These are phyloP conservation scores for Macaria liturata DNA, from an alignment of 2,888 invertebrate species.

Conservation along the genomic window DNA sequence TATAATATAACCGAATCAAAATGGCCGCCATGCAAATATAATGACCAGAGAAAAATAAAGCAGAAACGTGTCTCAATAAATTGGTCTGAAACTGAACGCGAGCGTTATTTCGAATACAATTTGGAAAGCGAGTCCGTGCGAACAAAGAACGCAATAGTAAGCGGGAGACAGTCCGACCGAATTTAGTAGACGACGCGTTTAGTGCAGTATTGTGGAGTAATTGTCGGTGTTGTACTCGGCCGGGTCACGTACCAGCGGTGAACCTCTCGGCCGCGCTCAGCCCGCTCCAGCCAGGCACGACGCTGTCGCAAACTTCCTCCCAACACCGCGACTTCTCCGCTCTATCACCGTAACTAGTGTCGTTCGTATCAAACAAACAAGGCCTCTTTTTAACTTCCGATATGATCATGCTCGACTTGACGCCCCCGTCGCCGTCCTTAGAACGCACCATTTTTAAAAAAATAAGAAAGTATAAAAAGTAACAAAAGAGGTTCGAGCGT, in stretches of 20 bases:
- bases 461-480: background rate
- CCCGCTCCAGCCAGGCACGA: conserved; percentile 71
- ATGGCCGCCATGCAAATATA: conserved; percentile 44
- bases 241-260: conserved; percentile 71
- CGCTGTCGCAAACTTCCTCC: conserved; percentile 75
- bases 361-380: conserved; percentile 72
- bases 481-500: conserved; percentile 1
- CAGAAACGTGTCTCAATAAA: conserved; percentile 48
- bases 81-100: conserved; percentile 31
- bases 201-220: conserved; percentile 33
- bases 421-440: conserved; percentile 69
- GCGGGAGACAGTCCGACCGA: conserved; percentile 63
- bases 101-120: conserved; percentile 65
- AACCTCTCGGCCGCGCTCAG: conserved; percentile 68
- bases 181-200: conserved; percentile 33
- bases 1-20: conserved; percentile 40
- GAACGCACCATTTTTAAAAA: conserved; percentile 61
- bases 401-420: conserved; percentile 70
- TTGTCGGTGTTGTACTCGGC: conserved; percentile 49
- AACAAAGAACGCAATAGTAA: conserved; percentile 75
- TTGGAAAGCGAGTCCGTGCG: conserved; percentile 66
- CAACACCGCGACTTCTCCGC: conserved; percentile 73
- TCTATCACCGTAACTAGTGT: conserved; percentile 70
- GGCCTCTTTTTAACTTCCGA: conserved; percentile 71
- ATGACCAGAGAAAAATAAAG: conserved; percentile 39